phyloP scores from a whole-genome alignment of 2,888 invertebrate genomes.

The Glyphotaelius pellucidus region DNA sequence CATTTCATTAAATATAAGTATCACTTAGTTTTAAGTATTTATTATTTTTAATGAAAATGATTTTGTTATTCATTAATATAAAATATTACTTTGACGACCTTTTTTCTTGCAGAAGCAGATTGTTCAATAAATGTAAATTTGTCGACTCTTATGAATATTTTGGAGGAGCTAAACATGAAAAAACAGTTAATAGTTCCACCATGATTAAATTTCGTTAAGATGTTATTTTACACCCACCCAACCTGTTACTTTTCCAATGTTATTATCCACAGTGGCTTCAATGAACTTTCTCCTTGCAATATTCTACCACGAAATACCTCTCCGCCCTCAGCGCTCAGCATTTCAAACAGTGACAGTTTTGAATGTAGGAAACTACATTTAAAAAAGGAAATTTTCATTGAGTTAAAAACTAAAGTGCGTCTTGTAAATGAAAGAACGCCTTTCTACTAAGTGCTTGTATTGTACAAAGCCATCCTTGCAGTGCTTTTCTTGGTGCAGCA shows the following conservation, averaged over 20 bases:
- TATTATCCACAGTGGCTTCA: constrained; percentile 29
- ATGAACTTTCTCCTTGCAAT: constrained; percentile 24
- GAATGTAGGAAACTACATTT: neutral
- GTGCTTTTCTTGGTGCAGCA: neutral
- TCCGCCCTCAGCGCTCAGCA: neutral
- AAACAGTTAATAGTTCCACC: neutral
- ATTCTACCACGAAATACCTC: neutral
- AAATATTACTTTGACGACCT: neutral
- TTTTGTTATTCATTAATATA: no score
- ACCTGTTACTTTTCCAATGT: constrained; percentile 25
- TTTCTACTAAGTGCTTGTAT: neutral
- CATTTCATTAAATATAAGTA: no score
- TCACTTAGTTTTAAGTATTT: no score
- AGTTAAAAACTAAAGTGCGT: neutral
- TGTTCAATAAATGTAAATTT: neutral
- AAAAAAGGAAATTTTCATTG: neutral
- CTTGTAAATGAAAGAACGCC: neutral
- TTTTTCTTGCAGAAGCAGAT: neutral
- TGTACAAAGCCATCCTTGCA: neutral
- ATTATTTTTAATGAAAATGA: no score
- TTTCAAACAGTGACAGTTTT: neutral
- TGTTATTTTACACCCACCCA: constrained; percentile 19
- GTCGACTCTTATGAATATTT: neutral
- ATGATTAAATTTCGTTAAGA: constrained; percentile 29
- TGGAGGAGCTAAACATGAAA: neutral